phyloP scores from a whole-genome alignment of 2,113 vertebrate genomes.

The Pollimyrus isidori region DNA sequence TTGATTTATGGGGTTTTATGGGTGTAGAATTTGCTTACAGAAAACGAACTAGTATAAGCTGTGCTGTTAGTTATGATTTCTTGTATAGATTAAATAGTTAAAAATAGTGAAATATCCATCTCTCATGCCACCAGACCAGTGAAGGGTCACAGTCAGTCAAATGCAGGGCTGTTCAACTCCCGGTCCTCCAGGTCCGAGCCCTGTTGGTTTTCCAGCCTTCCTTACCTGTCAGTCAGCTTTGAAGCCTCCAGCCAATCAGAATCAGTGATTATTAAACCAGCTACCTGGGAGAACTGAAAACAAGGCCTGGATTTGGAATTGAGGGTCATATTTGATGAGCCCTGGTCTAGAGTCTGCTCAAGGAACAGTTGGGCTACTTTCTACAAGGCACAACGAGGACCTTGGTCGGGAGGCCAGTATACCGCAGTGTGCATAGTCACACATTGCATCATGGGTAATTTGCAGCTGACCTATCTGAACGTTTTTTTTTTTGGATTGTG shows the following conservation, averaged over 20 bases:
- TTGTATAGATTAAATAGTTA: not conserved
- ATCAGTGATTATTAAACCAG: not conserved
- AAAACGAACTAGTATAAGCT: not conserved
- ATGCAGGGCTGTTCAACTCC: not conserved
- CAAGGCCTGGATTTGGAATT: not conserved
- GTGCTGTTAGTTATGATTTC: not conserved
- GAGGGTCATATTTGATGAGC: not conserved
- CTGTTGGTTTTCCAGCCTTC: not conserved
- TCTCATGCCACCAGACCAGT: not conserved
- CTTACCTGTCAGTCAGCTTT: not conserved
- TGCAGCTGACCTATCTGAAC: not conserved
- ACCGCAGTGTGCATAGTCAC: not conserved
- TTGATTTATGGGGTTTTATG: not conserved
- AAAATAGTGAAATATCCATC: not conserved
- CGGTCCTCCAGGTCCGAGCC: not conserved
- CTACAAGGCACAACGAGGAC: not conserved
- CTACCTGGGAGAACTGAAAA: not conserved
- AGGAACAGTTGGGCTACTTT: not conserved
- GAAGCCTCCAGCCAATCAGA: not conserved
- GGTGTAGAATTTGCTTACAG: not conserved
- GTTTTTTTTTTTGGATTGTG: not conserved
- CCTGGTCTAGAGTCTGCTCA: not conserved
- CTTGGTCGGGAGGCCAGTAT: not conserved
- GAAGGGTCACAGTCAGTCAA: not conserved
- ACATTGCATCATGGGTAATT: not conserved